phyloP scores from a whole-genome alignment of 2,797 vertebrate species.

The Diglossa cyanea region DNA sequence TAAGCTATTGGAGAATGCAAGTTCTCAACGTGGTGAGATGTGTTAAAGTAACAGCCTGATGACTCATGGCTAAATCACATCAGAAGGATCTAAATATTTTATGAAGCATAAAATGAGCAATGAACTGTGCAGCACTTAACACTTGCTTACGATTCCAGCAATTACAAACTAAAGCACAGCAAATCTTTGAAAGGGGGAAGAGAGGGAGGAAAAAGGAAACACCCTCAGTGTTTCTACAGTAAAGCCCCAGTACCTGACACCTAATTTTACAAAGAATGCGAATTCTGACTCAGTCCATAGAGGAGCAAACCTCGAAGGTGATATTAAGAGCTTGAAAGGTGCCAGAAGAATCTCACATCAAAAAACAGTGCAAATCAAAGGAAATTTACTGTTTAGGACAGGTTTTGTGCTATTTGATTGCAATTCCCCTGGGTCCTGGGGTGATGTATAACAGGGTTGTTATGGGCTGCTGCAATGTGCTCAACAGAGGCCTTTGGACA shows the following conservation, averaged over 20 bases:
- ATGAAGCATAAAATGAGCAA: conserved; percentile 49
- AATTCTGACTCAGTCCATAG: background rate
- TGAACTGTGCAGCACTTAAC: conserved; percentile 27
- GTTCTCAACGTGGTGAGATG: background rate
- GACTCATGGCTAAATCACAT: conserved; percentile 23
- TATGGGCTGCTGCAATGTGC: background rate
- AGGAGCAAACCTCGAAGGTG: fast-evolving
- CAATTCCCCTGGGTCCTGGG: fast-evolving
- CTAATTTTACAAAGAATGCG: background rate
- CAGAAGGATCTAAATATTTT: conserved; percentile 55
- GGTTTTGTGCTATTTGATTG: background rate
- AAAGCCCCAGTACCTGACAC: fast-evolving
- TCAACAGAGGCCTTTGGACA: background rate
- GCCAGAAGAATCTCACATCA: background rate
- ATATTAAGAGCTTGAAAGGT: background rate
- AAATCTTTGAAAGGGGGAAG: background rate
- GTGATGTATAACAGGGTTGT: fast-evolving
- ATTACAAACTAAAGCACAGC: background rate
- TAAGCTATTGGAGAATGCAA: background rate
- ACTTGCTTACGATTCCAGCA: conserved; percentile 20
- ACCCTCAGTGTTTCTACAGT: background rate
- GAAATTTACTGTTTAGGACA: background rate
- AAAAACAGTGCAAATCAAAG: background rate
- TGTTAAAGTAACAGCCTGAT: conserved; percentile 33
- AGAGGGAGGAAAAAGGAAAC: background rate